Base-by-base conservation (phyloP, 2,888 invertebrate genomes). In the Lasioglossum zephyrum region DNA sequence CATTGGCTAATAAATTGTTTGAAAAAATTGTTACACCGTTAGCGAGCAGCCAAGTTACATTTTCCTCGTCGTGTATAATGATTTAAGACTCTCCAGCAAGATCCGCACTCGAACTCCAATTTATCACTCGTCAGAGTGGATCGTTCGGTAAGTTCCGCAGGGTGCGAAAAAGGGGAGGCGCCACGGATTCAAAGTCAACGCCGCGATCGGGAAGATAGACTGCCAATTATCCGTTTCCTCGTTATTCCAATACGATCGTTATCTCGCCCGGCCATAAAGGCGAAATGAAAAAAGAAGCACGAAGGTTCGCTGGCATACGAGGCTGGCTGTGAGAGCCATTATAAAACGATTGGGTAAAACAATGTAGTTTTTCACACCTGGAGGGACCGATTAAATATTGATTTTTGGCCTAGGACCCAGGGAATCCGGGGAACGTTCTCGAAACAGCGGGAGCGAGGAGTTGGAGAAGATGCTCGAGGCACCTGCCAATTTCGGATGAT, bases 361-460 rank as follows among this genome's bases (percentile, higher is more conserved):
- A 91, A 93, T 91, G 81, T 73, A 6, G 72, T 77, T 90, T 92
- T 92, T 92, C 88, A 88, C 93, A 93, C 93, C 93, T 93, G 93
- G 91, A 85, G 70, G 41, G 41, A 1, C 73, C 88, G 82, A 84
- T 91, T 89, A 91, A 92, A 92, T 92, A 92, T 92, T 92, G 91
- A 92, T 89, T 88, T 88, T 89, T 90, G 80, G 63, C 18, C 18
- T 36, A 63, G 81, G 22, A 39, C n/a, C 84, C 9, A 60, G 78
- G 66, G 73, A 81, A 63, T 79, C 36, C 63, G 57, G 49, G 53
- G 53, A 69, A 39, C 39, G 49, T 72, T n/a, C 41, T 39, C 26
- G 60, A 69, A 81, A 72, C 39, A 73, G 31, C 2, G 74, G 39
- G 73, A 77, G 77, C 39, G 63, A 53, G 73, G 53, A n/a, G 76